A percentile compares a stretch with the other conserved stretches of the same genome.
phyloP scores from a whole-genome alignment of 1,140 invertebrate species.

The Bombus pascuorum region DNA sequence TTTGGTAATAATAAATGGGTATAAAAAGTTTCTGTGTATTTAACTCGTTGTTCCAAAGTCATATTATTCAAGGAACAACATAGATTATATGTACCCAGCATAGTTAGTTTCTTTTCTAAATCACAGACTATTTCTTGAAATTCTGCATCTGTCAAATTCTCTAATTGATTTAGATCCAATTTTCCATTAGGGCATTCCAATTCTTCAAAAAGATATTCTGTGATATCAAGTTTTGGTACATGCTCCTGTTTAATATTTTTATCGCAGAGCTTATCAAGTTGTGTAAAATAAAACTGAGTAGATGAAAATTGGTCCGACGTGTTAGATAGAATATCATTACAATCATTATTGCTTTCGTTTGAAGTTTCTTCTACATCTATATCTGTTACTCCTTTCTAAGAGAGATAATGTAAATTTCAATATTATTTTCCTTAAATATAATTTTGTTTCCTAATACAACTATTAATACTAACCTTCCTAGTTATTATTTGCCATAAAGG shows the following conservation, averaged over 20 bases:
- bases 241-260: not conserved
- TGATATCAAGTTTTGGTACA: constrained; percentile 44
- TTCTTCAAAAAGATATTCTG: constrained; percentile 50
- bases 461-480: constrained; percentile 46
- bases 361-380: constrained; percentile 14
- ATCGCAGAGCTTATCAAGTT: not conserved
- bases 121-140: constrained; percentile 48
- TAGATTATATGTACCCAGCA: constrained; percentile 66
- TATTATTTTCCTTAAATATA: not conserved
- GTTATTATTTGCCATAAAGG: constrained; percentile 41
- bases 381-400: constrained; percentile 24
- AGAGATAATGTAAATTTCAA: not conserved
- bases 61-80: constrained; percentile 63
- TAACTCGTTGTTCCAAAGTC: constrained; percentile 53
- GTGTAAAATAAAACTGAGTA: constrained; percentile 65
- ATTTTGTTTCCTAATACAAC: not conserved
- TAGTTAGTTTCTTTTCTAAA: constrained; percentile 60
- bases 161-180: constrained; percentile 54
- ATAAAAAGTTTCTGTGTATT: constrained; percentile 59
- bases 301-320: not conserved
- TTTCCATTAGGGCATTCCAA: constrained; percentile 57
- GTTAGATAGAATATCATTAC: not conserved
- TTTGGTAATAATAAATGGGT: constrained; percentile 66
- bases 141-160: constrained; percentile 59
- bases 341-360: constrained; percentile 22